Percentiles rank a stretch among this genome's conserved stretches.
Conservation (phyloP, 2,888 invertebrate genomes). For the Pimpla rufipes region DNA sequence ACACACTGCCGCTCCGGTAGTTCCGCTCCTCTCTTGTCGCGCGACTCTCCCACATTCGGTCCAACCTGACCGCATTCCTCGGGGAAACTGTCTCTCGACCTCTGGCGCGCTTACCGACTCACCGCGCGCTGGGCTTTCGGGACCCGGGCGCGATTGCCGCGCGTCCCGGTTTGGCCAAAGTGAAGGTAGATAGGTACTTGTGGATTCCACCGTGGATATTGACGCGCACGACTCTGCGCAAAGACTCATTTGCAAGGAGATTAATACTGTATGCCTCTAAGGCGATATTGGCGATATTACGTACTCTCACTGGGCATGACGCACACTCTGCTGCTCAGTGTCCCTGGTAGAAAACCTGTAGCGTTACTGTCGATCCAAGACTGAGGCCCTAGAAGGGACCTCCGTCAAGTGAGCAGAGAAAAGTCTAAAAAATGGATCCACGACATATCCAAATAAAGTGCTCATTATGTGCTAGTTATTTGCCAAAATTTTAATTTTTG, state of each 20-base stretch:
- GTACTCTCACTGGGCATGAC: no score
- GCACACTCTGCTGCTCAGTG: no score
- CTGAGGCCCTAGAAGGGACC: no score
- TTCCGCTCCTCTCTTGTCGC: constrained; percentile 52
- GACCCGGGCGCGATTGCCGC: constrained; percentile 48
- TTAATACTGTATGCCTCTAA: not conserved
- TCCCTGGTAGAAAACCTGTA: no score
- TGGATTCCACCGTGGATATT: not conserved
- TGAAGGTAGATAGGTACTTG: constrained; percentile 4
- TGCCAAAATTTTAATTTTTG: no score
- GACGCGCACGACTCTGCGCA: not conserved
- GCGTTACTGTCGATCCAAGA: no score
- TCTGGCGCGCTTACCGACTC: constrained; percentile 43
- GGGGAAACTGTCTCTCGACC: constrained; percentile 76
- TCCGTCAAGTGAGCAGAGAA: no score
- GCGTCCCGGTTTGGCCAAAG: constrained; percentile 46
- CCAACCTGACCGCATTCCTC: constrained; percentile 80
- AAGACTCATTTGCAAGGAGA: not conserved
- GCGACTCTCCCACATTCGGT: constrained; percentile 75
- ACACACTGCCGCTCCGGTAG: constrained; percentile 13
- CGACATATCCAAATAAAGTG: no score
- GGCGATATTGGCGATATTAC: no score
- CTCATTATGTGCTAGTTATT: no score
- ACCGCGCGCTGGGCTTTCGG: constrained; percentile 44
- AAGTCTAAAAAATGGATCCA: no score